phyloP scores from a whole-genome alignment of 1,140 invertebrate genomes.

The Drosophila malerkotliana region DNA sequence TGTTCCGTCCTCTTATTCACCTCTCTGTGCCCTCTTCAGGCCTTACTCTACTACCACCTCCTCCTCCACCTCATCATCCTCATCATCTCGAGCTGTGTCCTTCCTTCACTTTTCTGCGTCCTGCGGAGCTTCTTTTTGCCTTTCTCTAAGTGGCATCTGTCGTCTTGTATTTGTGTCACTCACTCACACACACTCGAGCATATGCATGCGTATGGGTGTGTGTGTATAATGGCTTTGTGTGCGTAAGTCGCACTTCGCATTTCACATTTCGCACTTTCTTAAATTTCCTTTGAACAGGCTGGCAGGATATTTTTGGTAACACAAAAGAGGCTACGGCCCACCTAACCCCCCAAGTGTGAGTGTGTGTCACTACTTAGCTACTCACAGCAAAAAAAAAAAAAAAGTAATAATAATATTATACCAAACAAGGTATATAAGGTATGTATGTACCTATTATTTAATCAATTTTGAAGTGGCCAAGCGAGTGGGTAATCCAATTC shows the following conservation, averaged over 20 bases:
- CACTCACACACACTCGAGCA: conserved; percentile 18
- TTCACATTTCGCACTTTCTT: conserved; percentile 56
- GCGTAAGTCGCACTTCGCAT: conserved; percentile 45
- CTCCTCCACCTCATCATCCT: background rate
- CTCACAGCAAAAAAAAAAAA: background rate
- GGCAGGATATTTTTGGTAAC: conserved; percentile 9
- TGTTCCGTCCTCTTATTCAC: conserved; percentile 39
- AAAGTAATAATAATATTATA: no score
- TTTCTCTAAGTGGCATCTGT: conserved; percentile 74
- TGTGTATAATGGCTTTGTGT: conserved; percentile 6
- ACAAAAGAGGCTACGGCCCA: background rate
- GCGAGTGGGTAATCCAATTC: no score
- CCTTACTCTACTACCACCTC: background rate
- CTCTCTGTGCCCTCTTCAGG: conserved; percentile 1
- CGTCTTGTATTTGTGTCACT: conserved; percentile 75
- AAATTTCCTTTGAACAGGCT: conserved; percentile 17
- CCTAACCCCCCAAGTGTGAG: background rate
- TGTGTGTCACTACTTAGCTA: background rate
- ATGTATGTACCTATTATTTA: background rate
- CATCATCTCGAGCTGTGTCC: conserved; percentile 3
- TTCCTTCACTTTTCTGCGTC: conserved; percentile 5
- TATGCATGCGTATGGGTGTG: conserved; percentile 1
- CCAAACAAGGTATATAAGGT: background rate
- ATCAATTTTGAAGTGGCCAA: background rate
- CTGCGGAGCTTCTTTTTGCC: conserved; percentile 18